Percentiles rank a stretch among this genome's conserved stretches.
Evolutionary conservation across 2,113 vertebrate species (phyloP).

Genomic region (Pionites leucogaster): DNA sequence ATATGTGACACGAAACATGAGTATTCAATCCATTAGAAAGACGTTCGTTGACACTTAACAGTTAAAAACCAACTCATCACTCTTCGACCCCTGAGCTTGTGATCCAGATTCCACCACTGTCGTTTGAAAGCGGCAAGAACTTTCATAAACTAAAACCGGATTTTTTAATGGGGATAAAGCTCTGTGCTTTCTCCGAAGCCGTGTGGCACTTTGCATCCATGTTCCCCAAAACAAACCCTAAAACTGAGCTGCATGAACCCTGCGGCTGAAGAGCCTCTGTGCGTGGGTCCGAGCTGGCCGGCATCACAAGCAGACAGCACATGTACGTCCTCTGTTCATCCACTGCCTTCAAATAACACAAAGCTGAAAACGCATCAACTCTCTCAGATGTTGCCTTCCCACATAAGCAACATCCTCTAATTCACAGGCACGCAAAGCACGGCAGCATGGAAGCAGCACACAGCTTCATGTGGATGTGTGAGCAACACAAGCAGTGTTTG

Average conservation of each 20-base stretch:
- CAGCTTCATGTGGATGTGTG: accelerated
- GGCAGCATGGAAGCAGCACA: accelerated
- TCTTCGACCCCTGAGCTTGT: not conserved
- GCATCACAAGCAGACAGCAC: not conserved
- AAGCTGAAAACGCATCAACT: not conserved
- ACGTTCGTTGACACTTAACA: accelerated
- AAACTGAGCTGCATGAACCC: accelerated
- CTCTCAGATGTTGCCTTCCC: not conserved
- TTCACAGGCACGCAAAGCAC: not conserved
- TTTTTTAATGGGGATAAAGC: not conserved
- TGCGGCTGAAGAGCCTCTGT: accelerated
- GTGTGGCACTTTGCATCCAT: accelerated
- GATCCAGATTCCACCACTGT: too few species aligned
- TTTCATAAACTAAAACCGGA: not conserved
- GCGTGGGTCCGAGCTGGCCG: accelerated
- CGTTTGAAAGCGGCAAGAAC: not conserved
- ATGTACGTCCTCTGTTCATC: accelerated
- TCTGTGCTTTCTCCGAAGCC: not conserved
- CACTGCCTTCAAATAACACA: not conserved
- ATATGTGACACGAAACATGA: accelerated
- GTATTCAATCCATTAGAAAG: accelerated
- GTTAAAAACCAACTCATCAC: accelerated
- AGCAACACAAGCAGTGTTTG: not conserved
- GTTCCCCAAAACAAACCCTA: not conserved
- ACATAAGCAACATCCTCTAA: not conserved